Base-by-base conservation (phyloP, 1,140 invertebrate genomes). In the Aphelinus atriplicis region DNA sequence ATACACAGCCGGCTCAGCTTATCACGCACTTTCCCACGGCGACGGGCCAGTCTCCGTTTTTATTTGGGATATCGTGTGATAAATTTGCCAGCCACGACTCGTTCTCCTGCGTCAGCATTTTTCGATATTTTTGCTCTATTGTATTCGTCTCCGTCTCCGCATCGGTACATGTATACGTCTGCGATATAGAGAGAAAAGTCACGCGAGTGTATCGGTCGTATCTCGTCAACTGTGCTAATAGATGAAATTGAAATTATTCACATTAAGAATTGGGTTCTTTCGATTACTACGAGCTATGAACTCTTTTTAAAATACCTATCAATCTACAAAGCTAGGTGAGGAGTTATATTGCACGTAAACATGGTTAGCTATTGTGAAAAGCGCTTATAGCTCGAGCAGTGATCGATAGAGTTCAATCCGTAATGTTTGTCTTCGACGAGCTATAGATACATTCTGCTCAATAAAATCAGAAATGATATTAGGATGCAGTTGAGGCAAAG, bases 1-100 rank as follows among this genome's bases (percentile, higher is more conserved):
- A 69, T 26, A 64, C 9, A n/a, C 42, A 1, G 26, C 6, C 61
- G 58, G 64, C 1, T 43, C 7, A 47, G 10, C 76, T 83, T 83
- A 83, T 83, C 82, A 56, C 26, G n/a, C 61, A 74, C 75, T 83
- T 81, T 81, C 76, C 75, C 80, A 79, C 77, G 73, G 60, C 55
- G 46, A 48, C 7, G 66, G 46, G 7, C 80, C 74, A 80, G 73
- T 79, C 77, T 80, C 79, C 70, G 63, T 53, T 62, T 57, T 72
- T 60, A 60, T 63, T 61, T 51, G 26, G 7, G 62, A 45, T 73
- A 65, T 73, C 69, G 50, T 1, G 10, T 6, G 63, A 45, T 62
- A 71, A 55, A 62, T 61, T 45, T 1, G 48, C 47, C 4, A 9
- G 43, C 3, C 3, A 2, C 3, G 60, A 62, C 42, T 10, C 3